Base-by-base conservation (phyloP, 2,888 invertebrate genomes). In the Frankliniella intonsa region DNA sequence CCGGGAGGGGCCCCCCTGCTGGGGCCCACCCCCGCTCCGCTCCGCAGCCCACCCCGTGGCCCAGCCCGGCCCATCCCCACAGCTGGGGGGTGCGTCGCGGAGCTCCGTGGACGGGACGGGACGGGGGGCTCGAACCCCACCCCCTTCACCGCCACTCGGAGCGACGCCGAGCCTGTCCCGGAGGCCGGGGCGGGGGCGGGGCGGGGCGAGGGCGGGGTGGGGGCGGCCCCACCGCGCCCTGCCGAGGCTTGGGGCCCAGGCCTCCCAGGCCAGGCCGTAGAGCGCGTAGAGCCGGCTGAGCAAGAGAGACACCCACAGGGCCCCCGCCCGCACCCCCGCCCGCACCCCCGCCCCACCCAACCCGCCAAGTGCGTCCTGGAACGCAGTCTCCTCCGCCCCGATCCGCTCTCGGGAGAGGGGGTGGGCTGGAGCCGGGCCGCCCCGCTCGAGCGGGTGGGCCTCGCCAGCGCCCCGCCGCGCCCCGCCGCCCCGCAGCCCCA, bases 151-250 rank as follows among this genome's bases (percentile, higher is more conserved):
- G 62, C 62, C 62, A 17, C 62, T 17, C 14, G 38, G 38, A 38
- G 38, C 38, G 38, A 38, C 38, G 38, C 38, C 38, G 38, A 38
- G 38, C 38, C 38, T 38, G 38, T 38, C 38, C 38, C 62, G 62
- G 62, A 17, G 62, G 11, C 19, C 14, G 62, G 55, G 62, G 7
- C 50, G 50, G 50, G 17, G 38, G 50, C 50, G 49, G 11, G 9
- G 76, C 25, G 76, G 14, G 69, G 81, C 81, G 76, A 10, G 50
- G 69, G 50, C 14, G 76, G 50, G 69, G 19, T 22, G 81, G 38
- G 14, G 38, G 81, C 38, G 25, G 27, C n/a, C 65, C 69, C 50
- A 22, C 80, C 80, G 22, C 19, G 51, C 80, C 22, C 76, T n/a
- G 80, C 50, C 50, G 80, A 19, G 38, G 69, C 62, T 27, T 11